Evolutionary conservation across 2,113 vertebrate species (phyloP).

Genomic region (Pachycephala philippinensis): DNA sequence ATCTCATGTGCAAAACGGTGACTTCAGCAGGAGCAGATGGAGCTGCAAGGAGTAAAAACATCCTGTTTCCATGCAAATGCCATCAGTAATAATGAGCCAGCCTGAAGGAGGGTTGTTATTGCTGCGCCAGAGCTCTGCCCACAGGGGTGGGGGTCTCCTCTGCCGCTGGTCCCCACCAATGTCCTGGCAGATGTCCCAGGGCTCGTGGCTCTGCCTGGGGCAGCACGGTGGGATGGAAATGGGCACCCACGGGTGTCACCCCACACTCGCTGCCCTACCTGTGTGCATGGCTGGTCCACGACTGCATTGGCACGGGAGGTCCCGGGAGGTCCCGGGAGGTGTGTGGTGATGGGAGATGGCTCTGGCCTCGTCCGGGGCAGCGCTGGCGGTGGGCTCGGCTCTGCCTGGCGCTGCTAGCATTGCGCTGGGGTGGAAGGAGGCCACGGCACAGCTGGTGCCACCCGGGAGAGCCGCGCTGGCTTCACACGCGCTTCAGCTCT

Average conservation of each 20-base stretch:
- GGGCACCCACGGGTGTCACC: neutral
- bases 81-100: slow-evolving; percentile 31
- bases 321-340: neutral
- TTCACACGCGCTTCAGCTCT: slow-evolving; percentile 50
- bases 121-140: neutral
- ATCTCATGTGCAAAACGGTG: slow-evolving; percentile 41
- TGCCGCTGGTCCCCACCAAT: neutral
- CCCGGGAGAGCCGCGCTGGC: neutral
- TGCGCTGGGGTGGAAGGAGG: accelerated
- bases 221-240: accelerated
- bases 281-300: accelerated
- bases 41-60: slow-evolving; percentile 54
- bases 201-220: neutral
- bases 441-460: neutral
- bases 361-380: accelerated
- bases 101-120: neutral
- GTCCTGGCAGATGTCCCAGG: accelerated
- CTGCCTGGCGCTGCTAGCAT: neutral
- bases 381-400: accelerated
- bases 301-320: neutral
- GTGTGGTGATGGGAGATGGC: neutral
- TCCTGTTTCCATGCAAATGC: slow-evolving; percentile 70
- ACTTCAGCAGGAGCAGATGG: slow-evolving; percentile 70
- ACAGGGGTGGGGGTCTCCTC: neutral
- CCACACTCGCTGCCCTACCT: accelerated